Percentiles rank a stretch among this genome's conserved stretches.
phyloP scores from a whole-genome alignment of 2,888 invertebrate genomes.

The Lathronympha strigana region DNA sequence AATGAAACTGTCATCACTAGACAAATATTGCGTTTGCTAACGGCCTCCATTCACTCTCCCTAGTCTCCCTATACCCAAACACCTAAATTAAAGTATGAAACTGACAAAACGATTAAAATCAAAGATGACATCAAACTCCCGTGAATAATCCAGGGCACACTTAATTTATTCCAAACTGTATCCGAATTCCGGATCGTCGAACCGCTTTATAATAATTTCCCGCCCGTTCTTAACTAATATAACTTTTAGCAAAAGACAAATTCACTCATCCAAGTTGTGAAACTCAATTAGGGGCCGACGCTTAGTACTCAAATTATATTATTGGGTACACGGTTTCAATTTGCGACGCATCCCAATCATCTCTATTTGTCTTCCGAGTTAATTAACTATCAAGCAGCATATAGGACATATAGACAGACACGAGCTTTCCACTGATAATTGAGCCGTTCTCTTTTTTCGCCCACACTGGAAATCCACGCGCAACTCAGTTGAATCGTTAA shows the following conservation, averaged over 20 bases:
- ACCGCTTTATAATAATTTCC: slow-evolving; percentile 44
- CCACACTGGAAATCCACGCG: no score
- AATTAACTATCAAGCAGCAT: no score
- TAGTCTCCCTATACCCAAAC: no score
- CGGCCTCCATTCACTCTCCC: no score
- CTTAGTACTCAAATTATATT: slow-evolving; percentile 44
- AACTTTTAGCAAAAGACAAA: slow-evolving; percentile 45
- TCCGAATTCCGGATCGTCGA: slow-evolving; percentile 40
- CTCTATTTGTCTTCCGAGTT: not conserved
- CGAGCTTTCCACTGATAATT: not conserved
- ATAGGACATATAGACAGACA: no score
- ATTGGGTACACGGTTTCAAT: slow-evolving; percentile 37
- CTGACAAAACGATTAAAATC: slow-evolving; percentile 5
- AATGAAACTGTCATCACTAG: no score
- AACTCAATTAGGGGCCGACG: slow-evolving; percentile 45
- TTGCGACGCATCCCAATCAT: not conserved
- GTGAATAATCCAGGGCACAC: slow-evolving; percentile 23
- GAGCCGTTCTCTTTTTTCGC: no score
- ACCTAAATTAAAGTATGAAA: not conserved
- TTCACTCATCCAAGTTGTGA: slow-evolving; percentile 44
- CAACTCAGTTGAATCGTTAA: no score
- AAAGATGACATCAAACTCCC: slow-evolving; percentile 30
- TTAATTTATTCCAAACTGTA: slow-evolving; percentile 42
- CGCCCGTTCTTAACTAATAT: slow-evolving; percentile 44
- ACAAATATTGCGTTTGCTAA: no score